Base-by-base conservation (phyloP, 2,113 vertebrate species). In the Terrapene triunguis region DNA sequence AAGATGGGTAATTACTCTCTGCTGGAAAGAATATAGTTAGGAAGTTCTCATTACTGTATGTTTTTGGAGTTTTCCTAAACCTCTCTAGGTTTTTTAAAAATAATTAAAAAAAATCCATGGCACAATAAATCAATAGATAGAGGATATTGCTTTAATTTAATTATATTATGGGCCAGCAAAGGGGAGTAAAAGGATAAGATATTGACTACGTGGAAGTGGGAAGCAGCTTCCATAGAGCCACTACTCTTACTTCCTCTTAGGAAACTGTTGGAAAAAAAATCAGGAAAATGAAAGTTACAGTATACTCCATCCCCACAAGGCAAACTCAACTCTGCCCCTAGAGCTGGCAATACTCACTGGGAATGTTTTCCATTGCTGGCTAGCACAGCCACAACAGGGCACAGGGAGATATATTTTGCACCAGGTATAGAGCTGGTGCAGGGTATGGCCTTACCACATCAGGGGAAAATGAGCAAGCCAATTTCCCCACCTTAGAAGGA, bases 31-130 rank as follows among this genome's bases (percentile, higher is more conserved):
- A 82, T 92, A 82, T 88, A 86, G 10, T 35, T 87, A 29, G 10
- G 80, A 91, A 44, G 44, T 78, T 94, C 42, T 78, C 84, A 69
- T 82, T 91, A 72, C 13, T 44, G 12, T 38, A 1, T 16, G 2
- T 11, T 91, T 95, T 93, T 65, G 2, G 87, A 92, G 85, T 88
- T 80, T 19, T 85, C 24, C 57, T 89, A 57, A 65, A 42, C 83
- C 9, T 90, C 84, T 47, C 53, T 89, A 10, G 50, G 84, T 95
- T 95, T 10, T 35, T 84, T 92, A 42, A 42, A 42, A 74, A 76
- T 44, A 76, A 38, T 32, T 32, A 1, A 25, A n/a, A 2, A n/a
- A 93, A 14, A 2, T 27, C 82, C 8, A 54, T 76, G 19, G 5
- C 32, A 10, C 59, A 84, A 35, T 24, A 54, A 5, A 69, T 69